A percentile compares a stretch with the other conserved stretches of the same genome.
Conservation (phyloP, 2,888 invertebrate genomes). For the Drosophila villosipedis region DNA sequence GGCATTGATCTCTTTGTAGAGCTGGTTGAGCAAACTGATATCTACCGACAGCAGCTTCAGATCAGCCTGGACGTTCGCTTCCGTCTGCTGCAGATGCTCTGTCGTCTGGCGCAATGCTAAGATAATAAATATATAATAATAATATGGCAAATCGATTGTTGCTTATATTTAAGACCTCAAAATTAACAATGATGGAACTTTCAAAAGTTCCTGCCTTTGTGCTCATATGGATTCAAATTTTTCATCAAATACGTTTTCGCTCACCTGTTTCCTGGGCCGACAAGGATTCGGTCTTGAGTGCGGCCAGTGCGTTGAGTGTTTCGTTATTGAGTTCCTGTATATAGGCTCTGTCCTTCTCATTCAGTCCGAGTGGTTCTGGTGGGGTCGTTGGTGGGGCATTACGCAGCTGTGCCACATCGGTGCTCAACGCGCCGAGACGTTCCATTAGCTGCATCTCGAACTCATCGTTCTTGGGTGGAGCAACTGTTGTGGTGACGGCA, state of each 20-base stretch:
- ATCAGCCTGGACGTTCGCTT: constrained; percentile 86
- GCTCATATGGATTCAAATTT: background rate
- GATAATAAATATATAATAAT: constrained; percentile 1
- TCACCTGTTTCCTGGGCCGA: constrained; percentile 86
- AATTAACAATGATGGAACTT: background rate
- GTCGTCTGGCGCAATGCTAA: constrained; percentile 86
- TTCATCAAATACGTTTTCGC: constrained; percentile 25
- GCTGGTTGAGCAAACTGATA: constrained; percentile 87
- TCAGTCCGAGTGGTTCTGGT: constrained; percentile 71
- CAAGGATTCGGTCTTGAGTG: constrained; percentile 86
- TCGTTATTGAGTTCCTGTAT: constrained; percentile 88
- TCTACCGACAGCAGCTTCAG: constrained; percentile 87
- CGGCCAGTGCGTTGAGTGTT: constrained; percentile 87
- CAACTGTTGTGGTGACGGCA: constrained; percentile 62
- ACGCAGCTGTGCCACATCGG: constrained; percentile 83
- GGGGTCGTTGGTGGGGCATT: constrained; percentile 70
- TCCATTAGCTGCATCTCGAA: constrained; percentile 85
- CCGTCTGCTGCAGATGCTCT: constrained; percentile 86
- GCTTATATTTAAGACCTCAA: background rate
- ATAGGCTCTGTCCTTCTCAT: constrained; percentile 85
- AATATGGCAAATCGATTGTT: background rate
- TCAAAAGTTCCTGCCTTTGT: background rate
- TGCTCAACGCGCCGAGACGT: constrained; percentile 85
- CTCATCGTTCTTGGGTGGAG: constrained; percentile 83
- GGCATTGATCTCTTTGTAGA: constrained; percentile 86